A percentile compares a stretch with the other conserved stretches of the same genome.
These are phyloP conservation scores for Phymatocera aterrima DNA, from an alignment of 2,888 invertebrate species.

Conservation along the genomic window DNA sequence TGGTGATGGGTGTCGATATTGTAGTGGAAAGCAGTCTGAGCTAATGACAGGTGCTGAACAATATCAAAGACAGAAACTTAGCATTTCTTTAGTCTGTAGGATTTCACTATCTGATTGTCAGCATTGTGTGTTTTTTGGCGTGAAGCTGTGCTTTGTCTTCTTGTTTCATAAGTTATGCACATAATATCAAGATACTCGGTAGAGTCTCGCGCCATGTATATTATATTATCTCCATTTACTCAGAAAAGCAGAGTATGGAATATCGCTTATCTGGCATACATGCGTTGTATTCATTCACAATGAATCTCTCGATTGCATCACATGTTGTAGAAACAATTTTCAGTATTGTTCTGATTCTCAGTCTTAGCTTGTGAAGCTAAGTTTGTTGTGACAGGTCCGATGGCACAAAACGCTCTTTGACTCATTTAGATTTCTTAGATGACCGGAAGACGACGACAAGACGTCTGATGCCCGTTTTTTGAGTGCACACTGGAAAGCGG, in stretches of 20 bases:
- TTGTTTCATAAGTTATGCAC: background rate
- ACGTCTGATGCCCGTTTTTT: too few species aligned
- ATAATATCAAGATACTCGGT: background rate
- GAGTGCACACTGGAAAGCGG: too few species aligned
- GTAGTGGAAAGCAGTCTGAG: background rate
- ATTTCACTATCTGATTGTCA: background rate
- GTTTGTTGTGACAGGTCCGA: background rate
- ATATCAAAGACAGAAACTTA: background rate
- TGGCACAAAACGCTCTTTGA: too few species aligned
- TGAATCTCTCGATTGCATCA: background rate
- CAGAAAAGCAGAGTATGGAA: background rate
- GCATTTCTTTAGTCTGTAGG: conserved; percentile 4
- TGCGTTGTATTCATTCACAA: background rate
- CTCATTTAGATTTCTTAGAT: too few species aligned
- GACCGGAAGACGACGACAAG: too few species aligned
- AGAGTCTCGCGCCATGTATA: background rate
- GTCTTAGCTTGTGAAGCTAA: background rate
- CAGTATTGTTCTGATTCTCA: background rate
- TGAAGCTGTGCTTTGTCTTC: conserved; percentile 14
- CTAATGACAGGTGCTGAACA: background rate
- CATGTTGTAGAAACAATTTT: background rate
- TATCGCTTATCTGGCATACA: background rate
- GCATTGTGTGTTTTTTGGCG: background rate
- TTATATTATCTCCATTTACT: background rate
- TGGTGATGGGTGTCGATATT: conserved; percentile 12